phyloP scores from a whole-genome alignment of 2,888 invertebrate genomes.

The Herminia tarsipennalis region DNA sequence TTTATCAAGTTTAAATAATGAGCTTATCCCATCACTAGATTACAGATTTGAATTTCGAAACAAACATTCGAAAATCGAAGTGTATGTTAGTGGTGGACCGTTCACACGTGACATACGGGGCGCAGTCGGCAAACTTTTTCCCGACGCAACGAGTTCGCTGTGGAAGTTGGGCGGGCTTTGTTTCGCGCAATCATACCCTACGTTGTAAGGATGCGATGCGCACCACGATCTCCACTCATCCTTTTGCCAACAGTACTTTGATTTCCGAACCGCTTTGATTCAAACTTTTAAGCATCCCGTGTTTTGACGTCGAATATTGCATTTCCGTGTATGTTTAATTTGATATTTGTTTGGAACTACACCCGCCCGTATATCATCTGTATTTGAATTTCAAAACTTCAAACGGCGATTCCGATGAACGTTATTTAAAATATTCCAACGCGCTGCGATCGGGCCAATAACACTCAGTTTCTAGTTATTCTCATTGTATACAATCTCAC shows the following conservation, averaged over 20 bases:
- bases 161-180: constrained; percentile 74
- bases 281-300: constrained; percentile 78
- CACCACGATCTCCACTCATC: constrained; percentile 60
- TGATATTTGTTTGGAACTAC: constrained; percentile 72
- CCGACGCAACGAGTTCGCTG: constrained; percentile 58
- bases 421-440: constrained; percentile 63
- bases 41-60: constrained; percentile 1
- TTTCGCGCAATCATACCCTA: constrained; percentile 77
- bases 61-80: constrained; percentile 41
- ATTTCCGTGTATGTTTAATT: constrained; percentile 75
- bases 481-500: constrained; percentile 75
- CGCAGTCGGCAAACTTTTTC: constrained; percentile 77
- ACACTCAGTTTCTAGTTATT: constrained; percentile 81
- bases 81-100: constrained; percentile 19
- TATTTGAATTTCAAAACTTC: constrained; percentile 58
- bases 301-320: constrained; percentile 81
- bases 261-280: constrained; percentile 82
- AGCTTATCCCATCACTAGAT: too few relatives aligned
- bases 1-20: too few relatives aligned
- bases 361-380: constrained; percentile 53
- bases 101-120: constrained; percentile 52
- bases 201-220: constrained; percentile 81
- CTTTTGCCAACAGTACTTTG: constrained; percentile 79
- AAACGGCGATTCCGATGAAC: constrained; percentile 60
- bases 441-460: constrained; percentile 76